Evolutionary conservation across 2,797 vertebrate species (phyloP), one percentile per base, ranked within the genome.

Genomic region (Mycteria americana): DNA sequence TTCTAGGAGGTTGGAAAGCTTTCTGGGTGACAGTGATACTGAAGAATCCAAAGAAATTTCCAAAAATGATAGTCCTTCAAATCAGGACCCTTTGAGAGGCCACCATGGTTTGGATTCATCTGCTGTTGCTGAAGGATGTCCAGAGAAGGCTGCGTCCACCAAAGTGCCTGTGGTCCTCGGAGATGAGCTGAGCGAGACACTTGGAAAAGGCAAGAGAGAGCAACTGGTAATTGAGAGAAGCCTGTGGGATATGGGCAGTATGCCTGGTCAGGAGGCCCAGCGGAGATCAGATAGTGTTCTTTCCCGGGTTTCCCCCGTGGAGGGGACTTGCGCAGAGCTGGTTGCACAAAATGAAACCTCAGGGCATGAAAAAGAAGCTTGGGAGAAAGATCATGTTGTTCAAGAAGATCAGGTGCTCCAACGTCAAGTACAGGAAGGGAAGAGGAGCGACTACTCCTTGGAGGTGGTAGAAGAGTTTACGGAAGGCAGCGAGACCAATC

Each of bases 1-100:
- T 81, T 99, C 99, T 82, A 98, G 98, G 96, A 98, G 98, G 87
- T 89, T 99, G 94, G 99, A 99, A 97, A 99, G 97, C 97, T 99
- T 98, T 92, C 97, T 98, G 88, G 95, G 95, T 74, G 98, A 98
- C 80, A 98, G 98, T 77, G 98, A 99, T 88, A 96, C 96, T 18
- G 98, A 98, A 50, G 98, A 99, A 83, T 94, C 95, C 68, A 98
- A 95, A 95, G 97, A 97, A 57, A 86, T 89, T 79, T 94, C 92
- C n/a, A 98, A 97, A 97, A 94, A 83, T 65, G 5, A 39, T 33
- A 65, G 35, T 60, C 30, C n/a, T 70, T 28, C 4, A 2, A 85
- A 56, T 83, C 60, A 46, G 24, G 88, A 83, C 50, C 31, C 65
- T 75, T 78, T 93, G 70, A 83, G 30, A 92, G 37, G 56, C 33